Evolutionary conservation across 2,888 invertebrate genomes (phyloP).

Genomic region (Xestoiulus laeticollis): DNA sequence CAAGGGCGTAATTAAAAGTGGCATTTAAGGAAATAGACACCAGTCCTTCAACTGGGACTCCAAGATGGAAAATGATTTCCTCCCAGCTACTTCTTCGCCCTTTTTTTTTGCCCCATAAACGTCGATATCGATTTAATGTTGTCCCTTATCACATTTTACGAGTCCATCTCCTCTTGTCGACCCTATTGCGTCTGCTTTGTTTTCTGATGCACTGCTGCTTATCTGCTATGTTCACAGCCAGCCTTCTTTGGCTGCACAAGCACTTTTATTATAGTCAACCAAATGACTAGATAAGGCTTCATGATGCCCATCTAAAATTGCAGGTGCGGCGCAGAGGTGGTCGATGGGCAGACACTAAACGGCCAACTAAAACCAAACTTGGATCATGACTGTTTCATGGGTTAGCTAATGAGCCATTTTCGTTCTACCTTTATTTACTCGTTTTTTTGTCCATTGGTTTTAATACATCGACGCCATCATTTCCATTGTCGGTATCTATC

Average conservation of each 20-base stretch:
- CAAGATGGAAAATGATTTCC: constrained; percentile 15
- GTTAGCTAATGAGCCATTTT: constrained; percentile 34
- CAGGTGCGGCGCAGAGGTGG: constrained; percentile 24
- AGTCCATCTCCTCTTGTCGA: constrained; percentile 34
- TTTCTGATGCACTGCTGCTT: constrained; percentile 37
- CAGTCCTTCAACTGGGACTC: constrained; percentile 13
- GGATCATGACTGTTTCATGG: constrained; percentile 28
- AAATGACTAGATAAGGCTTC: constrained; percentile 7
- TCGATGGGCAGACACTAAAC: not conserved
- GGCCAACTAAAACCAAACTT: not conserved
- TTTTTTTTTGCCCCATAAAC: constrained; percentile 8
- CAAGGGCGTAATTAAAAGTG: constrained; percentile 21
- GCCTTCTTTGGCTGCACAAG: not conserved
- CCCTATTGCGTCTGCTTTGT: constrained; percentile 15
- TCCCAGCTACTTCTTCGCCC: not conserved
- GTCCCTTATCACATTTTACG: constrained; percentile 28
- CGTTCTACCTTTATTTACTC: constrained; percentile 23
- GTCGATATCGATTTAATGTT: constrained; percentile 37
- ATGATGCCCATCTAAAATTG: not conserved
- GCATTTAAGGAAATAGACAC: constrained; percentile 21
- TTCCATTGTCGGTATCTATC: not conserved
- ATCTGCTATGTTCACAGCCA: constrained; percentile 23
- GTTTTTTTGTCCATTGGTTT: not conserved
- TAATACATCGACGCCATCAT: not conserved
- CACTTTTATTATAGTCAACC: not conserved